Base-by-base conservation (phyloP, 2,888 invertebrate species). In the Agapetus fuscipes region DNA sequence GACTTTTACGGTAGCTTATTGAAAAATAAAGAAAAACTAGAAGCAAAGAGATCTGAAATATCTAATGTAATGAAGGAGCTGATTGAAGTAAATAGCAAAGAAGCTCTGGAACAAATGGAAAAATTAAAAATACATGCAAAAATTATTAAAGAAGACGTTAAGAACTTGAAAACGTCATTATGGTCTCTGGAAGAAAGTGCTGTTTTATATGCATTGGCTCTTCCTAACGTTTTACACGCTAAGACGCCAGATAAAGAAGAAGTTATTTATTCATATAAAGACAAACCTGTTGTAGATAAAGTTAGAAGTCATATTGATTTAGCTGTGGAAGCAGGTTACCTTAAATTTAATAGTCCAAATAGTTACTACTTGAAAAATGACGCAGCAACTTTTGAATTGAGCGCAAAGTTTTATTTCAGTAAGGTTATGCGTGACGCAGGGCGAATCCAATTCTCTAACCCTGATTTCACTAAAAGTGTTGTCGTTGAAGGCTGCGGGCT, bases 381-480 rank as follows among this genome's bases (percentile, higher is more conserved):
- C 43, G 83, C 81, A 1, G 83, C 83, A 1, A 50, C 78, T 11
- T 84, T 83, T 55, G 87, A 88, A 60, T 60, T 80, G 7, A 72
- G 71, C 13, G 57, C 72, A 10, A 62, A 74, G 50, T 71, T 72
- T 57, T 70, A 69, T 52, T 68, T 75, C 40, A 65, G 57, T 36
- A 55, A 61, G 3, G 50, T 60, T 9, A 52, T 70, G 10, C 59
- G 64, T 14, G 58, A 69, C 1, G 57, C 61, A 9, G 61, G 70
- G n/a, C 83, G 75, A 54, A 56, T 71, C 0, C 77, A 78, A 52
- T 77, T 83, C 51, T 76, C 80, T 1, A 86, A 85, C 57, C 72
- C 86, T 1, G 87, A 89, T 61, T 87, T 89, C 62, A 72, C 76
- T 3, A 76, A 82, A 38, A 83, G 82, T 54, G 61, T 83, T 2